Evolutionary conservation across 2,113 vertebrate genomes (phyloP), one percentile per base, ranked within the genome.

Genomic region (Psettodes erumei): DNA sequence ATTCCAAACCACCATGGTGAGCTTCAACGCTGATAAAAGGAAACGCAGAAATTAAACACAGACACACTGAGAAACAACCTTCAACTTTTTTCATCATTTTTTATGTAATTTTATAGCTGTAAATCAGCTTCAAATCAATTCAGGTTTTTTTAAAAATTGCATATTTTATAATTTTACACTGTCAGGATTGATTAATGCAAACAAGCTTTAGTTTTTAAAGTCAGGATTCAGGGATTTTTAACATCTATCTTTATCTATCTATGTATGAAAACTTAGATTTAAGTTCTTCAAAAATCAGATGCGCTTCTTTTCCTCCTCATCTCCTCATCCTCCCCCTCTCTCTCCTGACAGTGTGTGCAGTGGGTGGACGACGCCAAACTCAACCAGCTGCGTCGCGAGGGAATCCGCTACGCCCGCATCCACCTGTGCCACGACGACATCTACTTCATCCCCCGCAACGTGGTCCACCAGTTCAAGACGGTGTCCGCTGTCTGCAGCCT

Each of bases 361-460:
- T 99, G 98, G 98, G 96, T 99, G 76, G 98, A 99, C 10, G 98
- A 99, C 63, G 98, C 98, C 88, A 99, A 99, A 88, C 96, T 99
- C n/a, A 99, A 99, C 92, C 98, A 98, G 71, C 93, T 99, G 86
- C 94, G 98, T 74, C 96, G 98, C 45, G 98, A 99, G 94, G 98
- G 97, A 67, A 96, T 99, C 86, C 96, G 97, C 40, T 99, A 99
- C 62, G 97, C 98, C 66, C 96, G 97, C 70, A 96, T 99, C 86
- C 97, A 96, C 89, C 93, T 99, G 16, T 96, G 96, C 1, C 96
- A 99, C 89, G 94, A 99, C 61, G 98, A 99, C 93, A 94, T 99
- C 91, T 99, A 99, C 86, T 99, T 98, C 90, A 99, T 99, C 89
- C 98, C 98, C 2, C 95, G 97, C 90, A 97, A 97, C 71, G 97